Evolutionary conservation across 2,797 vertebrate species (phyloP).

Genomic region (Ibycter americanus): DNA sequence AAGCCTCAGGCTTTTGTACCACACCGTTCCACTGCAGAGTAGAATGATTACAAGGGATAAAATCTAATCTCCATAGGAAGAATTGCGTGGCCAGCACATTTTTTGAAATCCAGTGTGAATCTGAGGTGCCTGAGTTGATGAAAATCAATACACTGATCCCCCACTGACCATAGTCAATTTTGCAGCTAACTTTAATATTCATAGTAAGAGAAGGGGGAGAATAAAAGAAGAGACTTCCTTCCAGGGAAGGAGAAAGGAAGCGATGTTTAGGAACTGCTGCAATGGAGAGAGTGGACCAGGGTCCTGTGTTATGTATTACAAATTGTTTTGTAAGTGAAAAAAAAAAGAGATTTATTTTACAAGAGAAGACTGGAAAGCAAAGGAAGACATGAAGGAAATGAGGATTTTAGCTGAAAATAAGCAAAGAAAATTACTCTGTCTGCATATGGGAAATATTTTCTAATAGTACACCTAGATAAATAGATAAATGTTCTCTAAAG

Average conservation of each 20-base stretch:
- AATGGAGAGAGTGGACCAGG: background rate
- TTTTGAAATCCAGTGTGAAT: background rate
- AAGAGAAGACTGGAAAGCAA: background rate
- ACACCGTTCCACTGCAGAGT: background rate
- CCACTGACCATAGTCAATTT: background rate
- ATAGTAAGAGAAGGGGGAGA: background rate
- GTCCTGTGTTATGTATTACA: background rate
- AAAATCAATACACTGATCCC: background rate
- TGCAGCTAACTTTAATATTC: background rate
- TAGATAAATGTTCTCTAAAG: background rate
- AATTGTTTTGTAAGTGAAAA: background rate
- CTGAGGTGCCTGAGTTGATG: background rate
- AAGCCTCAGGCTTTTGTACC: background rate
- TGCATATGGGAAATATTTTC: background rate
- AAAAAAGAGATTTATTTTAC: background rate
- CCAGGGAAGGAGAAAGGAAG: background rate
- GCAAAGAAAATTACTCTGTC: background rate
- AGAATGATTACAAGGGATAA: background rate
- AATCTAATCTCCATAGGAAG: background rate
- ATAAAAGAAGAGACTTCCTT: background rate
- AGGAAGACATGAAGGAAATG: background rate
- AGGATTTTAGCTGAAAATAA: background rate
- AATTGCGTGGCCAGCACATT: background rate
- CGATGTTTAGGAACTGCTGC: background rate
- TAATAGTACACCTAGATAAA: background rate